phyloP scores from a whole-genome alignment of 1,140 invertebrate species.

The Belonocnema kinseyi region DNA sequence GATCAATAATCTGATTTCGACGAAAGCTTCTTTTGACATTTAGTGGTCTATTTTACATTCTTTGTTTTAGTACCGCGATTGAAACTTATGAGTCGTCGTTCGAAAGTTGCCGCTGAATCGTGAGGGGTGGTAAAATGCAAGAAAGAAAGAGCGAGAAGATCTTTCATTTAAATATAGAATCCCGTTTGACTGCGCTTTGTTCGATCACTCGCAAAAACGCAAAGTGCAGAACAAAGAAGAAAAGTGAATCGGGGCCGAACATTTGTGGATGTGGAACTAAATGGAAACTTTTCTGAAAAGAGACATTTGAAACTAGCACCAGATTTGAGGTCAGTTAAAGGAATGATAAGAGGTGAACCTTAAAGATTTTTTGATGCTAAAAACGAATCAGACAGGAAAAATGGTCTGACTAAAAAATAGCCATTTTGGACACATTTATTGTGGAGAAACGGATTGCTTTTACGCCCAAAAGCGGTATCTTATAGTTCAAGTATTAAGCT shows the following conservation, averaged over 20 bases:
- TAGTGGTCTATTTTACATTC: slow-evolving; percentile 6
- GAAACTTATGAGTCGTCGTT: slow-evolving; percentile 27
- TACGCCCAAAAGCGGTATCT: too few relatives aligned
- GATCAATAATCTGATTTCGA: slow-evolving; percentile 17
- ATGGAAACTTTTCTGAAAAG: slow-evolving; percentile 7
- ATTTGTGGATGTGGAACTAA: neutral
- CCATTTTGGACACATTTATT: too few relatives aligned
- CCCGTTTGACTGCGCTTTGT: slow-evolving; percentile 56
- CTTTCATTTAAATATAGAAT: slow-evolving; percentile 60
- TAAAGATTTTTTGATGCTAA: too few relatives aligned
- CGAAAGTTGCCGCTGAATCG: neutral
- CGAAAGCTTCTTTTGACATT: slow-evolving; percentile 27
- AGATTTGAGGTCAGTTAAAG: too few relatives aligned
- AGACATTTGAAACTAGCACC: too few relatives aligned
- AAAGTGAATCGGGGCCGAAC: slow-evolving; percentile 32
- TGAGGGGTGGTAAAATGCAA: slow-evolving; percentile 1
- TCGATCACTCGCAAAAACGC: slow-evolving; percentile 42
- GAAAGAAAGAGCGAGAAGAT: slow-evolving; percentile 31
- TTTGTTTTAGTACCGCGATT: slow-evolving; percentile 20
- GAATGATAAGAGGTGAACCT: too few relatives aligned
- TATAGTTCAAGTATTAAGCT: too few relatives aligned
- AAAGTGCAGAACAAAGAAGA: slow-evolving; percentile 36
- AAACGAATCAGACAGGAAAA: too few relatives aligned
- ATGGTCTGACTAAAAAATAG: too few relatives aligned
- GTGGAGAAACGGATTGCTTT: too few relatives aligned